phyloP scores from a whole-genome alignment of 2,888 invertebrate species.

The Eulithis prunata region DNA sequence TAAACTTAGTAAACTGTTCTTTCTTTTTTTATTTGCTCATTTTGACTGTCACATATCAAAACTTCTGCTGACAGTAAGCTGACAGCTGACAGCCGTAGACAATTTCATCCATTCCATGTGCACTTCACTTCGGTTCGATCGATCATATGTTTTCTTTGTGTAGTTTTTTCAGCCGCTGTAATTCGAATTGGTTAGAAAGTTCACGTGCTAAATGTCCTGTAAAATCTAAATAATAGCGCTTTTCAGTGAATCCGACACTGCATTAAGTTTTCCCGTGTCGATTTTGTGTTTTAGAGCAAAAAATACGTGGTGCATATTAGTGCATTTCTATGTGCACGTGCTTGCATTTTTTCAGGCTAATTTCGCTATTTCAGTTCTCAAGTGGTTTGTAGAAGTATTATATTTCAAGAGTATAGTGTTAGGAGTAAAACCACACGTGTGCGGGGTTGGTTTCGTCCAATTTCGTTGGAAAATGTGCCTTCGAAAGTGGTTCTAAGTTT shows the following conservation, averaged over 20 bases:
- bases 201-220: constrained; percentile 52
- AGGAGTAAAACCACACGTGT: constrained; percentile 33
- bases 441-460: constrained; percentile 37
- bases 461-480: constrained; percentile 56
- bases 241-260: constrained; percentile 39
- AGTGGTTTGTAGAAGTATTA: constrained; percentile 45
- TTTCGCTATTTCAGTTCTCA: constrained; percentile 62
- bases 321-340: constrained; percentile 80
- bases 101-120: constrained; percentile 69
- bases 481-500: constrained; percentile 57
- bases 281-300: constrained; percentile 44
- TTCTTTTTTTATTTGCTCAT: no score
- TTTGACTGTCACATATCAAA: no score
- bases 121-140: constrained; percentile 78
- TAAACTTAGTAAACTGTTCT: no score
- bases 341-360: constrained; percentile 77
- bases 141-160: constrained; percentile 85
- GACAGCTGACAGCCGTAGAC: constrained; percentile 64
- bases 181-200: constrained; percentile 78
- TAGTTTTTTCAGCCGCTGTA: constrained; percentile 82
- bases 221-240: constrained; percentile 41
- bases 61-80: constrained; percentile 19
- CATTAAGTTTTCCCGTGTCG: constrained; percentile 33
- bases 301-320: constrained; percentile 59
- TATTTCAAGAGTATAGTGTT: constrained; percentile 41